Evolutionary conservation across 2,113 vertebrate species (phyloP).

Genomic region (Triplophysa rosa): DNA sequence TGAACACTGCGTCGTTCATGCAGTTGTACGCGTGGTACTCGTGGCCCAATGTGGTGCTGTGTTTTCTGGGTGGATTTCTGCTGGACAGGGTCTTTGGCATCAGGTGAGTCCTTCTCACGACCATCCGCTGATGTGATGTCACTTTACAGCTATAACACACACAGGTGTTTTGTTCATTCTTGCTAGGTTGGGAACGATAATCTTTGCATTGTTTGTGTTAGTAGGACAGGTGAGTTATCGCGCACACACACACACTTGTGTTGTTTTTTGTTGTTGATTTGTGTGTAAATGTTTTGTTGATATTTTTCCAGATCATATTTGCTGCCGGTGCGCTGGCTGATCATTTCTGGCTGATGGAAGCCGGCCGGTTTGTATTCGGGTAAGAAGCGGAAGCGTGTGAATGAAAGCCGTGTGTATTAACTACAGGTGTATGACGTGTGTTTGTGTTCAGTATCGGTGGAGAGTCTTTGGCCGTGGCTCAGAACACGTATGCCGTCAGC

Average conservation of each 20-base stretch:
- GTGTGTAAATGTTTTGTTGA: neutral
- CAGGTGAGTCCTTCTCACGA: conserved; percentile 71
- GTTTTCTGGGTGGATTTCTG: conserved; percentile 95
- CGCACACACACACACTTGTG: neutral
- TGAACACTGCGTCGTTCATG: conserved; percentile 91
- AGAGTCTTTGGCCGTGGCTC: conserved; percentile 95
- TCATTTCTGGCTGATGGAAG: conserved; percentile 89
- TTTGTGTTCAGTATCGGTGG: conserved; percentile 84
- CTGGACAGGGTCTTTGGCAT: conserved; percentile 94
- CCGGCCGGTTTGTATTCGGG: conserved; percentile 94
- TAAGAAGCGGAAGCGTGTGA: conserved; percentile 65
- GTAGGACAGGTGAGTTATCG: conserved; percentile 84
- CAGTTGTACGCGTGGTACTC: conserved; percentile 97
- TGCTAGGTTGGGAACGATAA: conserved; percentile 86
- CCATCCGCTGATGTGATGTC: neutral
- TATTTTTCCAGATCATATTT: conserved; percentile 82
- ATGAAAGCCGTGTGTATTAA: neutral
- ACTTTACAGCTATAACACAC: neutral
- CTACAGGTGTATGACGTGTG: neutral
- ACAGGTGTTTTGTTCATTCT: neutral
- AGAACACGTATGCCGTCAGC: conserved; percentile 95
- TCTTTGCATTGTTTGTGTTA: conserved; percentile 91
- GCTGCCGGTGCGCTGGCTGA: conserved; percentile 84
- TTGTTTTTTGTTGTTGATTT: too few species aligned
- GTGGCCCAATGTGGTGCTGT: conserved; percentile 96